phyloP scores from a whole-genome alignment of 2,113 vertebrate species.

The Polyodon spathula region DNA sequence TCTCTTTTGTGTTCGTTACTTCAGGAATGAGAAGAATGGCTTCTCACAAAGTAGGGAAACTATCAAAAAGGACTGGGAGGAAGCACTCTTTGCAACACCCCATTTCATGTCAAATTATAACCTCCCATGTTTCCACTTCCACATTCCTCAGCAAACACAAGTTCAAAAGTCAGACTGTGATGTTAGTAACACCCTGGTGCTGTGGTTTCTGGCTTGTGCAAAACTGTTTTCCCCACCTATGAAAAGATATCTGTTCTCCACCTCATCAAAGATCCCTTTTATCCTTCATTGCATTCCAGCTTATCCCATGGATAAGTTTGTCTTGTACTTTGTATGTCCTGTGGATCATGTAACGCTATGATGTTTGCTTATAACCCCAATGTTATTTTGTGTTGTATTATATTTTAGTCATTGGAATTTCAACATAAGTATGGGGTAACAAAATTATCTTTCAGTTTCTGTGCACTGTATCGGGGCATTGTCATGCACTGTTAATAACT shows the following conservation, averaged over 20 bases:
- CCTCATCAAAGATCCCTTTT: background rate
- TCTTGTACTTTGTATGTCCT: background rate
- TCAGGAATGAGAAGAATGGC: background rate
- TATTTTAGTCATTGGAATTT: no score
- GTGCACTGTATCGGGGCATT: no score
- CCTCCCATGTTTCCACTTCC: background rate
- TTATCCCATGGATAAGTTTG: background rate
- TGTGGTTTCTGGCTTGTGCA: background rate
- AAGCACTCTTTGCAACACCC: background rate
- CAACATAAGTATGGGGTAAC: no score
- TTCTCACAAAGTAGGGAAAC: background rate
- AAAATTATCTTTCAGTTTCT: no score
- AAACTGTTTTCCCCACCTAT: background rate
- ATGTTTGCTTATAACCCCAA: no score
- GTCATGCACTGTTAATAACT: no score
- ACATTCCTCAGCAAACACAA: conserved; percentile 3
- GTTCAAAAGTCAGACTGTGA: conserved; percentile 2
- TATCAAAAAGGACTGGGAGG: background rate
- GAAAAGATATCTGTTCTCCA: background rate
- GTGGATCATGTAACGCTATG: background rate
- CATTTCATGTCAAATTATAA: background rate
- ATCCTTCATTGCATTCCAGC: background rate
- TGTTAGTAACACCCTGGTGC: conserved; percentile 1
- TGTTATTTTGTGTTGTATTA: no score
- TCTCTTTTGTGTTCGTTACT: background rate